phyloP scores from a whole-genome alignment of 2,888 invertebrate species.

The Bibio marci region DNA sequence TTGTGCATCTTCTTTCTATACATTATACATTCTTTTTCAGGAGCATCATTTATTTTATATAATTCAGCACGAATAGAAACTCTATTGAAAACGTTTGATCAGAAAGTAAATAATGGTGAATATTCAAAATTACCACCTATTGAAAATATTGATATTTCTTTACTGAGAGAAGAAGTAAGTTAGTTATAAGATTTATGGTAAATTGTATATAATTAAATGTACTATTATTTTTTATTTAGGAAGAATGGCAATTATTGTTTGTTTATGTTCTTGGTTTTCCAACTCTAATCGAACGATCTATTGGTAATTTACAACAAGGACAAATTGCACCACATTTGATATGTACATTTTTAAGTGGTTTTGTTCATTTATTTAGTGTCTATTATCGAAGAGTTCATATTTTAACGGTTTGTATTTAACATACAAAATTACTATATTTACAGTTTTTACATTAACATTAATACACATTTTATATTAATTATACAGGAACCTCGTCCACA shows the following conservation, averaged over 20 bases:
- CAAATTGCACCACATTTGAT: slow-evolving; percentile 45
- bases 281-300: slow-evolving; percentile 35
- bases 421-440: not conserved
- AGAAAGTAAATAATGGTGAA: slow-evolving; percentile 32
- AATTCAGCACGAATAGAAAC: slow-evolving; percentile 57
- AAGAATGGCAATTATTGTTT: slow-evolving; percentile 59
- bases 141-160: slow-evolving; percentile 37
- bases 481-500: slow-evolving; percentile 46
- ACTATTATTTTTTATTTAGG: slow-evolving; percentile 29
- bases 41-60: slow-evolving; percentile 58
- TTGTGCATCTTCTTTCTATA: no score
- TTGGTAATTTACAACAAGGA: slow-evolving; percentile 32
- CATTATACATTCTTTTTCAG: no score
- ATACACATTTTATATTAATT: slow-evolving; percentile 24
- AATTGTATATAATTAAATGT: not conserved
- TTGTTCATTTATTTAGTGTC: slow-evolving; percentile 49
- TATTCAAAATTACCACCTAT: slow-evolving; percentile 40
- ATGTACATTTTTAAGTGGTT: slow-evolving; percentile 41
- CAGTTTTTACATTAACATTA: slow-evolving; percentile 2
- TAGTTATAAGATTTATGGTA: not conserved
- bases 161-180: slow-evolving; percentile 46
- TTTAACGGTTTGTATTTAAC: slow-evolving; percentile 39
- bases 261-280: slow-evolving; percentile 50
- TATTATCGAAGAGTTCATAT: slow-evolving; percentile 57
- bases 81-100: slow-evolving; percentile 43